These are phyloP conservation scores for Arothron firmamentum DNA, from an alignment of 2,113 vertebrate genomes.

Conservation along the genomic window DNA sequence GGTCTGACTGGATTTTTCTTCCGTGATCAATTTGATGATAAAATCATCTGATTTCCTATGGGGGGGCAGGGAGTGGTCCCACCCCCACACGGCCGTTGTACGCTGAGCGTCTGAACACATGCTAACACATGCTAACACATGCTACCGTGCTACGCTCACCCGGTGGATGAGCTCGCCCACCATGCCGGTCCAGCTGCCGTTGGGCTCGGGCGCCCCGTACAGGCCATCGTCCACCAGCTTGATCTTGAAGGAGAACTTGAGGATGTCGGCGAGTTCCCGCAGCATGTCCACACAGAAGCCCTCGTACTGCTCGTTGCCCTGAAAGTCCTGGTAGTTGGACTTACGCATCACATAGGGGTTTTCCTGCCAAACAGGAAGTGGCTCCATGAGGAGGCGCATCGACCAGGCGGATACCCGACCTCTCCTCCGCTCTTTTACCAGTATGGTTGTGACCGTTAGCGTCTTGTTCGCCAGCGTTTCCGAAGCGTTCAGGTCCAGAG, in stretches of 20 bases:
- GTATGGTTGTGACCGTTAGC: slow-evolving; percentile 85
- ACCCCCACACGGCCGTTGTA: too few relatives aligned
- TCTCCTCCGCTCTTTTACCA: slow-evolving; percentile 70
- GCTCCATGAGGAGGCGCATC: not conserved
- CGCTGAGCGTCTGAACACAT: slow-evolving; percentile 14
- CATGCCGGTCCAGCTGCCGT: slow-evolving; percentile 93
- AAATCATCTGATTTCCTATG: too few relatives aligned
- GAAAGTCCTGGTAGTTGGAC: slow-evolving; percentile 78
- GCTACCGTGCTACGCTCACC: slow-evolving; percentile 64
- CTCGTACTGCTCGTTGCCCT: slow-evolving; percentile 83
- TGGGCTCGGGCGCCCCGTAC: slow-evolving; percentile 86
- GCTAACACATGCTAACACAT: slow-evolving; percentile 3
- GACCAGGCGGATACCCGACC: too few relatives aligned
- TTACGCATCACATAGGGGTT: slow-evolving; percentile 89
- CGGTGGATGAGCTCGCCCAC: slow-evolving; percentile 91
- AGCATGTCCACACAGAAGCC: slow-evolving; percentile 95
- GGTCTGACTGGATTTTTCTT: too few relatives aligned
- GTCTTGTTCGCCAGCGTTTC: slow-evolving; percentile 87
- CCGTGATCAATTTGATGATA: too few relatives aligned
- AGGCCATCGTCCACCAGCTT: slow-evolving; percentile 87
- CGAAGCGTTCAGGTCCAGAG: slow-evolving; percentile 82
- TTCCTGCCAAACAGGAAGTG: slow-evolving; percentile 69
- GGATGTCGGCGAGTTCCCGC: slow-evolving; percentile 80
- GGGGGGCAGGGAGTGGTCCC: too few relatives aligned
- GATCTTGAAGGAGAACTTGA: slow-evolving; percentile 86